A percentile compares a stretch with the other conserved stretches of the same genome.
These are phyloP conservation scores for Heliangelus exortis DNA, from an alignment of 2,797 vertebrate species.

Conservation along the genomic window DNA sequence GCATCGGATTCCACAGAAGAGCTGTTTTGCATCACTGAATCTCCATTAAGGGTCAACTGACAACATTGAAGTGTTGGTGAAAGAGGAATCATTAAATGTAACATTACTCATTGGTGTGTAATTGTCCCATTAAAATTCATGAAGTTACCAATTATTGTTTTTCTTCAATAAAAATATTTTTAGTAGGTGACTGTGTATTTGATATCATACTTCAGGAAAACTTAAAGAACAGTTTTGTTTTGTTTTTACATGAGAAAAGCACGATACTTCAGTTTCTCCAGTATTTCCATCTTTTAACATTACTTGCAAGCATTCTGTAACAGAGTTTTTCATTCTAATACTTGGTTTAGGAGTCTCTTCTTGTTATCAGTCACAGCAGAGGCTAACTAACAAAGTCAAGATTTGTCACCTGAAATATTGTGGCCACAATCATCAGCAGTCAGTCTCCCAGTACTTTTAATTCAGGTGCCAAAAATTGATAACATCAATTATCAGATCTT, in stretches of 20 bases:
- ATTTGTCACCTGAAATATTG: background rate
- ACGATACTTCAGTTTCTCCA: background rate
- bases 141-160: constrained; percentile 24
- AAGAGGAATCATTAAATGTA: constrained; percentile 48
- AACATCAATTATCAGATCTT: background rate
- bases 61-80: constrained; percentile 7
- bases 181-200: background rate
- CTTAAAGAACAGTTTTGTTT: background rate
- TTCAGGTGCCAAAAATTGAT: background rate
- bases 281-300: background rate
- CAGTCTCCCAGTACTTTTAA: background rate
- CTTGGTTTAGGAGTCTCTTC: background rate
- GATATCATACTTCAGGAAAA: background rate
- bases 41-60: constrained; percentile 56
- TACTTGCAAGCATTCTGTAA: background rate
- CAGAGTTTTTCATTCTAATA: background rate
- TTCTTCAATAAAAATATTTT: constrained; percentile 50
- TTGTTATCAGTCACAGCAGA: background rate
- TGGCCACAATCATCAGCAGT: background rate
- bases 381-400: background rate
- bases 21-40: constrained; percentile 52
- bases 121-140: constrained; percentile 59
- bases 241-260: background rate
- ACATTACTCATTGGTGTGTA: constrained; percentile 34
- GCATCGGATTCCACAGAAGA: background rate